Percentiles rank a stretch among this genome's conserved stretches.
phyloP scores from a whole-genome alignment of 2,113 vertebrate species.

The Forbesichthys papilliferus region DNA sequence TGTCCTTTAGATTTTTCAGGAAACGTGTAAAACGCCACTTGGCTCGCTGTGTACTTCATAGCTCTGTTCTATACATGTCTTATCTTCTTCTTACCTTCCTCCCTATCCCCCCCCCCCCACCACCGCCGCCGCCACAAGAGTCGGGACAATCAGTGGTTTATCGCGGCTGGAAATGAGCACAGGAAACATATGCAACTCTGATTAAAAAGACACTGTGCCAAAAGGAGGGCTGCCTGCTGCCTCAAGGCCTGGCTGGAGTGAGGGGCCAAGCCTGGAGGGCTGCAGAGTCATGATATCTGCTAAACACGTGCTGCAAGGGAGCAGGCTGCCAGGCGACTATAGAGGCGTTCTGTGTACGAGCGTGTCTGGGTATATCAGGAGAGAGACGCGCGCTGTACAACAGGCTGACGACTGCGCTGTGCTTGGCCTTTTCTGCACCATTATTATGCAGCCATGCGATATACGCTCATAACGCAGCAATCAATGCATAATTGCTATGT shows the following conservation, averaged over 20 bases:
- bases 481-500: conserved; percentile 35
- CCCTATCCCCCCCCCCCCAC: conserved; percentile 1
- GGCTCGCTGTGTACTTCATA: conserved; percentile 21
- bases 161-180: conserved; percentile 57
- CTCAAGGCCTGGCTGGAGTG: conserved; percentile 33
- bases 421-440: conserved; percentile 8
- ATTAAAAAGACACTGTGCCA: conserved; percentile 50
- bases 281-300: conserved; percentile 40
- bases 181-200: conserved; percentile 74
- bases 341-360: neutral
- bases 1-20: conserved; percentile 38
- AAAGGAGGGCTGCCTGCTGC: conserved; percentile 18
- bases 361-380: conserved; percentile 1
- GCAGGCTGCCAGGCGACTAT: conserved; percentile 14
- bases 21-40: conserved; percentile 50
- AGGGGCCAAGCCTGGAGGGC: conserved; percentile 28
- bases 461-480: conserved; percentile 26
- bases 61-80: conserved; percentile 37
- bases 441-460: conserved; percentile 19
- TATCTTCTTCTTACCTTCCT: neutral
- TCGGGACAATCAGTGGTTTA: conserved; percentile 65
- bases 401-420: neutral
- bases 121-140: conserved; percentile 44
- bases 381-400: neutral
- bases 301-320: conserved; percentile 30